Percentiles rank a stretch among this genome's conserved stretches.
phyloP scores from a whole-genome alignment of 1,140 invertebrate species.

The Coptotermes formosanus region DNA sequence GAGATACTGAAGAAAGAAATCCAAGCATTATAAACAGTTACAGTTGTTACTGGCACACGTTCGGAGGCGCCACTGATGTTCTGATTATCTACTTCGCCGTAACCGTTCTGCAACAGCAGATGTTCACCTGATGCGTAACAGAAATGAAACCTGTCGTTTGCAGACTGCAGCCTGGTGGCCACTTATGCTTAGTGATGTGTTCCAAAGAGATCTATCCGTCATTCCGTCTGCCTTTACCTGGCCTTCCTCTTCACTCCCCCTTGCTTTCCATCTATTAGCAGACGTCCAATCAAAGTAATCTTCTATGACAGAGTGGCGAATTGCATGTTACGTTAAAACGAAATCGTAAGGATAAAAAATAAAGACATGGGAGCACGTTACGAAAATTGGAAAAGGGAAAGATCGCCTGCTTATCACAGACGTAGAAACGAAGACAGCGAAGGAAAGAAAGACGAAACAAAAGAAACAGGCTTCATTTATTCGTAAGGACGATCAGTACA shows the following conservation, averaged over 20 bases:
- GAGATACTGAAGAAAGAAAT: no score
- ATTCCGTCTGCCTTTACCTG: background rate
- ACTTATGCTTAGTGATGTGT: background rate
- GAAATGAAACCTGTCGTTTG: background rate
- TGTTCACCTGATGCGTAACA: background rate
- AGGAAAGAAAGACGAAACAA: background rate
- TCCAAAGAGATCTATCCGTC: background rate
- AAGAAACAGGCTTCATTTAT: background rate
- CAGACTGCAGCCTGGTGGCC: background rate
- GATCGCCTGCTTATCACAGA: background rate
- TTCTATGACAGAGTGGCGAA: conserved; percentile 11
- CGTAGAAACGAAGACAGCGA: background rate
- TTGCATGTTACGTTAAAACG: background rate
- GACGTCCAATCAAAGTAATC: conserved; percentile 11
- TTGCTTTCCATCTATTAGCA: background rate
- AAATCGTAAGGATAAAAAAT: conserved; percentile 3
- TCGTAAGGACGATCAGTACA: background rate
- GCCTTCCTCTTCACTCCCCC: background rate
- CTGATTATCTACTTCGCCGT: no score
- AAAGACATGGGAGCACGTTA: background rate
- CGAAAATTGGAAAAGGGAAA: conserved; percentile 10
- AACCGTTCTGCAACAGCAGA: no score
- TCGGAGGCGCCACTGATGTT: no score
- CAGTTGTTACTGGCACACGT: no score
- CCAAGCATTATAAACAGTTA: no score